These are phyloP conservation scores for Naja naja DNA, from an alignment of 2,113 vertebrate species.

Conservation along the genomic window DNA sequence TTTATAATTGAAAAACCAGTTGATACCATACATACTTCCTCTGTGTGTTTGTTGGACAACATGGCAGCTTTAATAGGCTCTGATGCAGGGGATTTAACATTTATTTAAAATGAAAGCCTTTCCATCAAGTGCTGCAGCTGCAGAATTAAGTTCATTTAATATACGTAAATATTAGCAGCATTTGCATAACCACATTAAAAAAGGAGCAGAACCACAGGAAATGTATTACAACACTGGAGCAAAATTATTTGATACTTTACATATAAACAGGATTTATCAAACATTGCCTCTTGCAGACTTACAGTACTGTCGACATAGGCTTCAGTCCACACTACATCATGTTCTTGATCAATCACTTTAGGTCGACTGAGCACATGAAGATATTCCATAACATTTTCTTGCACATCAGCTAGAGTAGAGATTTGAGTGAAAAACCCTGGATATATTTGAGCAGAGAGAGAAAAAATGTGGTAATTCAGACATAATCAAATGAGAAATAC, in stretches of 20 bases:
- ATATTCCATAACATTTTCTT: slow-evolving; percentile 99
- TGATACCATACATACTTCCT: background rate
- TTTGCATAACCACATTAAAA: background rate
- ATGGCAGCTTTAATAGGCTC: background rate
- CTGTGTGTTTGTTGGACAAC: background rate
- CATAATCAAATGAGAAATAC: background rate
- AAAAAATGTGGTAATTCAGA: background rate
- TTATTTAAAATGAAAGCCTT: background rate
- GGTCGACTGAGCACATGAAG: slow-evolving; percentile 96
- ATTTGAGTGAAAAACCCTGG: slow-evolving; percentile 98
- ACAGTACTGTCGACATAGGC: slow-evolving; percentile 97
- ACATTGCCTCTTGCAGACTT: slow-evolving; percentile 69
- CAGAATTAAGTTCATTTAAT: slow-evolving; percentile 12
- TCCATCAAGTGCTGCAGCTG: background rate
- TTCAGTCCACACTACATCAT: slow-evolving; percentile 96
- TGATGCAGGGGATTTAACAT: background rate
- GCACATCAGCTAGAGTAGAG: slow-evolving; percentile 94
- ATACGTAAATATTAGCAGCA: background rate
- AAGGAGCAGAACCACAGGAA: background rate
- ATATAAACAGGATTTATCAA: slow-evolving; percentile 11
- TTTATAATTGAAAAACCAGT: background rate
- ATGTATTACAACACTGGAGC: background rate
- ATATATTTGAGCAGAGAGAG: slow-evolving; percentile 12
- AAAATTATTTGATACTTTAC: background rate
- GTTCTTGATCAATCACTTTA: slow-evolving; percentile 97